Evolutionary conservation across 2,113 vertebrate genomes (phyloP), one percentile per base, ranked within the genome.

Genomic region (Scatophagus argus): DNA sequence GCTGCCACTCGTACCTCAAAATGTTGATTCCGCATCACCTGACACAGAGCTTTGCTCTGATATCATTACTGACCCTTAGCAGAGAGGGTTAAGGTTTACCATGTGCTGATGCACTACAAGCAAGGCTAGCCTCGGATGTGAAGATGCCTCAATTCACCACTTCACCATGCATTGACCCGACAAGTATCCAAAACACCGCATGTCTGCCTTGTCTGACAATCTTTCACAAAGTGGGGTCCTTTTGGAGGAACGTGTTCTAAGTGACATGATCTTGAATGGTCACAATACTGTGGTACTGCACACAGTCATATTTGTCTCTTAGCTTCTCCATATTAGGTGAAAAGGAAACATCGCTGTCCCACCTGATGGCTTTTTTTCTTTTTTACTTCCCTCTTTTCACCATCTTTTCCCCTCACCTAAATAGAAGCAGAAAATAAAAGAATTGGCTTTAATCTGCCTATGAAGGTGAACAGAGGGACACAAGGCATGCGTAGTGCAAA

Each of bases 341-440:
- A 74, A 78, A 79, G 72, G 65, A 68, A 81, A 66, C 60, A 76
- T 25, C 36, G 29, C 17, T 44, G 59, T 80, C 60, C 34, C 58
- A 72, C 54, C 74, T 76, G 41, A 70, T 83, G 55, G 67, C 63
- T 88, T 84, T 90, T 2, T 74, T 83, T 72, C 60, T 47, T 65
- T 80, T 81, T 21, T 52, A 6, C 52, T 67, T 31, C 29, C 13
- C 11, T 61, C 32, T 70, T 44, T 52, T 60, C 63, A 64, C 38
- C n/a, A 44, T 46, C 31, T 4, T 52, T 77, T 79, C 41, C 34
- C 49, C 47, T 76, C 16, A 77, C 76, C 56, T 81, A 66, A 81
- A 90, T 44, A 69, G 39, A 54, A 32, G 72, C 56, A 59, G 59
- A 73, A 86, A 71, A 76, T 65, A 56, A 62, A 83, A 79, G 61